Base-by-base conservation (phyloP, 2,797 vertebrate genomes). In the Phataginus tetradactyla region DNA sequence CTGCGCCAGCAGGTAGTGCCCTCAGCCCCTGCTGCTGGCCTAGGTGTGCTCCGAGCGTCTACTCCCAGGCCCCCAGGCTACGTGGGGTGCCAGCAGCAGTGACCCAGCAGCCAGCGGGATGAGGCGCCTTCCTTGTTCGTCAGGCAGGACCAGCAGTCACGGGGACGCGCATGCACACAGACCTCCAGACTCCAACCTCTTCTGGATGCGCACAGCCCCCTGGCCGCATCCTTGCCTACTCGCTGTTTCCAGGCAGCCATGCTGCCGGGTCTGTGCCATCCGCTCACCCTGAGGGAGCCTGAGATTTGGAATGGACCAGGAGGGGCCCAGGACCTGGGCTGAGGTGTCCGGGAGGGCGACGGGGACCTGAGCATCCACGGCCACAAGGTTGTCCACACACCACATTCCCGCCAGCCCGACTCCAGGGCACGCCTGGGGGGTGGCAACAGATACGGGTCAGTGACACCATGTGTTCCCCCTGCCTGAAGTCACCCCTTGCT, bases 391-490 rank as follows among this genome's bases (percentile, higher is more conserved):
- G n/a, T 39, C 34, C 34, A 13, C 55, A 51, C 42, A 59, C 21
- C 12, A 42, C 37, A n/a, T 21, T 3, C 57, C 29, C 27, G 8
- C 83, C 83, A 8, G 69, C 34, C 27, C 0, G 4, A 57, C 0
- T 10, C 20, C 11, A 25, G 13, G 59, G 6, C 80, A n/a, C 7
- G 7, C 59, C 42, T 23, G 5, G 77, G 18, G n/a, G 4, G 77
- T 3, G 14, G 23, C 57, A 39, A 80, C 17, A 20, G 49, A 77
- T 11, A 7, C 27, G 5, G 13, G 27, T 61, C 25, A 13, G 32
- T 5, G 3, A 37, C 3, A 7, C 27, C 78, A 7, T 4, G 5
- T 21, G 9, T 4, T 9, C 53, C 14, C 4, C 32, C 37, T 14
- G 42, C 6, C 17, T 11, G 29, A 32, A 18, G 29, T 49, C 69